Base-by-base conservation (phyloP, 2,113 vertebrate species). In the Daphoenositta chrysoptera region DNA sequence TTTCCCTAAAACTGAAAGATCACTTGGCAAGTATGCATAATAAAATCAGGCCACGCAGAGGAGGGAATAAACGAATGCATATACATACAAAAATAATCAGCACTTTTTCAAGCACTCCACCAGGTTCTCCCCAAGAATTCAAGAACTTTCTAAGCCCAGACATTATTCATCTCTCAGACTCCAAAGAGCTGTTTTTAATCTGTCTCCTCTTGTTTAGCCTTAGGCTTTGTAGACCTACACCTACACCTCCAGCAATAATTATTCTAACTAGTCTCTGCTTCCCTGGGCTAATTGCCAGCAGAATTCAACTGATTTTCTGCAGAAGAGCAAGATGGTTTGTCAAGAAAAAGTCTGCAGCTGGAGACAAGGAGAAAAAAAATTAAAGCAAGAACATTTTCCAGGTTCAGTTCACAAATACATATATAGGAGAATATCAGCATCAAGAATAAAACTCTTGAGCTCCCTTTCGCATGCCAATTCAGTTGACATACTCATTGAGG, bases 231-330 rank as follows among this genome's bases (percentile, higher is more conserved):
- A 92, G 82, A 61, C 47, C 78, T 64, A 14, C 61, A 84, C 72
- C 65, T 85, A 47, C 37, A 87, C 88, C 88, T 86, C 79, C 66
- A 90, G 92, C 50, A 88, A 77, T 54, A 94, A 92, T 92, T 92
- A 94, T 54, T 93, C 66, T 78, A 87, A 95, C 39, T 63, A 86
- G 86, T 69, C 54, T 77, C 83, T 81, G 58, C 50, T 87, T 73
- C 91, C 47, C 68, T 71, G 68, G 89, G 89, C 76, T 81, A 90
- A 93, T 86, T 93, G 92, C 91, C 94, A 93, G 50, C 51, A 95
- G 79, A 95, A 86, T 77, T 42, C 22, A 66, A 89, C 31, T 28
- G 33, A 86, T 94, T 75, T 86, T 95, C 68, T 78, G 26, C 13
- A 80, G 39, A 83, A 93, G 33, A 70, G 54, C 33, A n/a, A 92